phyloP scores from a whole-genome alignment of 1,140 invertebrate species.

The Bombus balteatus region DNA sequence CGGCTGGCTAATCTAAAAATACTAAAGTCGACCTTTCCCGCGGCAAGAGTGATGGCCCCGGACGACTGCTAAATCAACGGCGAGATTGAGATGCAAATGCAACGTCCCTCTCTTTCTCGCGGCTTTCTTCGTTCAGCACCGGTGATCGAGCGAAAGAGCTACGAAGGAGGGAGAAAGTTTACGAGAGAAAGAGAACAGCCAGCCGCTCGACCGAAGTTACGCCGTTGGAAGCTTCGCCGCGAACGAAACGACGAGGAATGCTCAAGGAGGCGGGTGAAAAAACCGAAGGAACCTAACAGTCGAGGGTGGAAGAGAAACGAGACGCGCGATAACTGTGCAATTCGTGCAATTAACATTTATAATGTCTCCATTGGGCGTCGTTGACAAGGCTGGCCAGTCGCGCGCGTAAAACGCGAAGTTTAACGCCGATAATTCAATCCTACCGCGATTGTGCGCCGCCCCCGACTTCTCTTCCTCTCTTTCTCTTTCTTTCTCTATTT shows the following conservation, averaged over 20 bases:
- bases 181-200: conserved; percentile 23
- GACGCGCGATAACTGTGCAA: conserved; percentile 73
- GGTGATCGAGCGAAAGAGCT: neutral
- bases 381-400: conserved; percentile 46
- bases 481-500: neutral
- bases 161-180: conserved; percentile 25
- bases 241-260: neutral
- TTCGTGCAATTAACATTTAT: conserved; percentile 80
- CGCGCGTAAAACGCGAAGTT: conserved; percentile 75
- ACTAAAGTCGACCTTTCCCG: conserved; percentile 71
- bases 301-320: neutral
- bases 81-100: conserved; percentile 80
- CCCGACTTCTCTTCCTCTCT: neutral
- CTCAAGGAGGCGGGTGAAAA: too few species aligned
- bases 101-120: conserved; percentile 41
- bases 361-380: conserved; percentile 75
- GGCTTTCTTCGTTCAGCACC: neutral
- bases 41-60: conserved; percentile 66
- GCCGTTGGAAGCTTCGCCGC: conserved; percentile 1
- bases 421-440: conserved; percentile 77
- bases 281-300: too few species aligned
- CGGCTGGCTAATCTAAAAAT: conserved; percentile 73
- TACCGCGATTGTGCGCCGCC: conserved; percentile 32
- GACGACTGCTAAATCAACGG: conserved; percentile 76
- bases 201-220: conserved; percentile 12